These are phyloP conservation scores for Mus spretus DNA, from an alignment of 2,797 vertebrate genomes.

Conservation along the genomic window DNA sequence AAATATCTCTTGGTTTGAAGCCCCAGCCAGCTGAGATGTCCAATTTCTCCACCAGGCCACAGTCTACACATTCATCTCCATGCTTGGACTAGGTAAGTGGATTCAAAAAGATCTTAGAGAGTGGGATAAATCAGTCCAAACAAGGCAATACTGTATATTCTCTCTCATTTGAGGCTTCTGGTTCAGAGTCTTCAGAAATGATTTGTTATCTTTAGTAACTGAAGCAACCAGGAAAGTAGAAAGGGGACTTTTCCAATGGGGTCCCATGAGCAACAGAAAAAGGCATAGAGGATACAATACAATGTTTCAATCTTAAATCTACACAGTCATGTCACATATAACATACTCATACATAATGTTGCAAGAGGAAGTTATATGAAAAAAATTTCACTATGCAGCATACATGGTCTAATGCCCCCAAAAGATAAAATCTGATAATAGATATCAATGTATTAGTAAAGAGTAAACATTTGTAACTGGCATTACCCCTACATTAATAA, in stretches of 20 bases:
- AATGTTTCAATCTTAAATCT: background rate
- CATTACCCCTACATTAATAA: background rate
- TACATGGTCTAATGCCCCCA: background rate
- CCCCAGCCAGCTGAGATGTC: background rate
- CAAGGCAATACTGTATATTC: background rate
- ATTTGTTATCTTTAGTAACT: background rate
- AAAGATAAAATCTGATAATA: background rate
- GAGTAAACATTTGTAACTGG: slow-evolving; percentile 1
- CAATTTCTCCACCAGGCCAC: background rate
- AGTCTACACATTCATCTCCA: background rate
- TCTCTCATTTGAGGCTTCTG: background rate
- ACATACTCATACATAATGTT: background rate
- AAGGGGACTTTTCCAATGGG: background rate
- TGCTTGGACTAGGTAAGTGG: background rate
- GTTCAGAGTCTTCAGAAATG: background rate
- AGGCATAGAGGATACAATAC: too few relatives aligned
- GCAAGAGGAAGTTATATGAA: background rate
- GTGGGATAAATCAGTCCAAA: background rate
- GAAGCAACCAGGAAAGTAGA: background rate
- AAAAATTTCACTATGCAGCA: background rate
- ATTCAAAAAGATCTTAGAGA: background rate
- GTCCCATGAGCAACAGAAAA: too few relatives aligned
- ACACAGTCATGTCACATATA: background rate
- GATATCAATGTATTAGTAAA: background rate
- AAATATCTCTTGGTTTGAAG: background rate